Conservation (phyloP, 2,797 vertebrate genomes). For the Tolypeutes matacus region DNA sequence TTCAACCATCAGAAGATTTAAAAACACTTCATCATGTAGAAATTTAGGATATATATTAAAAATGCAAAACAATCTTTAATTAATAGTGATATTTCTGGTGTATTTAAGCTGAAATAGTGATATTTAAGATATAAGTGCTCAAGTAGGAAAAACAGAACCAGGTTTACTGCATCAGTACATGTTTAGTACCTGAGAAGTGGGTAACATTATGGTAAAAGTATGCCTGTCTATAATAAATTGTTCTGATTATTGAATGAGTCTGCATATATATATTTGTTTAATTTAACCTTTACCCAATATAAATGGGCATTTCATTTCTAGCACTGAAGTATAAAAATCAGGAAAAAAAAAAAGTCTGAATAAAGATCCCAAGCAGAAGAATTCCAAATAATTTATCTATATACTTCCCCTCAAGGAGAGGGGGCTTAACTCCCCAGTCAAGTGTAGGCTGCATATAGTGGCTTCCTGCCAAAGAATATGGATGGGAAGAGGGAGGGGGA, state of each 20-base stretch:
- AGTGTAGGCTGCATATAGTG: accelerated
- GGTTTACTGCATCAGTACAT: background rate
- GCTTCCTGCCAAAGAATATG: background rate
- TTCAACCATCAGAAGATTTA: constrained; percentile 46
- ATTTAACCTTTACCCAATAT: constrained; percentile 2
- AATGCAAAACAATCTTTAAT: constrained; percentile 19
- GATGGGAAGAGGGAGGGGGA: background rate
- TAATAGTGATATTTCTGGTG: constrained; percentile 9
- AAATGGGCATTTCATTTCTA: background rate
- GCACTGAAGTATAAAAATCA: background rate
- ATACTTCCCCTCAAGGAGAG: background rate
- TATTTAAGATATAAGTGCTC: constrained; percentile 21
- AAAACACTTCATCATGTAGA: constrained; percentile 1
- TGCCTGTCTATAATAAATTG: background rate
- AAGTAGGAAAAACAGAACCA: background rate
- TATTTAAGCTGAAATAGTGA: constrained; percentile 9
- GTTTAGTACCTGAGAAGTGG: background rate
- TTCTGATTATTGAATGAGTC: constrained; percentile 3
- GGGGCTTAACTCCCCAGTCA: background rate
- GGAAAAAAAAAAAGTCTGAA: constrained; percentile 3
- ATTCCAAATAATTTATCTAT: background rate
- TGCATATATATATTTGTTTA: constrained; percentile 37
- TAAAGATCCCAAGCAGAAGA: background rate
- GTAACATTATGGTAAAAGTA: constrained; percentile 20
- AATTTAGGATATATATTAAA: constrained; percentile 20